These are phyloP conservation scores for Macropis europaea DNA, from an alignment of 2,888 invertebrate genomes.

Conservation along the genomic window DNA sequence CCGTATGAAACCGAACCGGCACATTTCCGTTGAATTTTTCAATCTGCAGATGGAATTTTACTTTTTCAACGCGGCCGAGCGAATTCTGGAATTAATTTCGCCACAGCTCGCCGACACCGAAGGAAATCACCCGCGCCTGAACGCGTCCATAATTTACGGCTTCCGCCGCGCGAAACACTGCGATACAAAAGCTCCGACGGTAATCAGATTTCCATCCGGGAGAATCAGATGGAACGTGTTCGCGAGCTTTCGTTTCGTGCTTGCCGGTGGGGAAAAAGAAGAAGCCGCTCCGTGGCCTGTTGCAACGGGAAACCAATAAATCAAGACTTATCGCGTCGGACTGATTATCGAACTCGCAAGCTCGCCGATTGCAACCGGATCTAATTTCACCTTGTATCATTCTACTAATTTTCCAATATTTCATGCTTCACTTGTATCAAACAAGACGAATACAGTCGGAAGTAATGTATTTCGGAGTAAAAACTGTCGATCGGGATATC, in stretches of 20 bases:
- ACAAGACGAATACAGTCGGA: too few species aligned
- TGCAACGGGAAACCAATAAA: too few species aligned
- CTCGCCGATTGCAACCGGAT: too few species aligned
- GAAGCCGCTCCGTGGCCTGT: too few species aligned
- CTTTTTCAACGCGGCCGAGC: background rate
- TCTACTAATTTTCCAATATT: too few species aligned
- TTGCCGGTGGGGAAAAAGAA: background rate
- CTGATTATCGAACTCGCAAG: too few species aligned
- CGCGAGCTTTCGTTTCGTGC: background rate
- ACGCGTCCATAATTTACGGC: conserved; percentile 32
- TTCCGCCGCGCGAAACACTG: conserved; percentile 3
- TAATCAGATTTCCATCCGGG: conserved; percentile 22
- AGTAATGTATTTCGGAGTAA: too few species aligned
- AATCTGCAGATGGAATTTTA: background rate
- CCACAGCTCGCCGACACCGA: background rate
- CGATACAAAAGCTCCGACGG: background rate
- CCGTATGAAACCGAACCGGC: too few species aligned
- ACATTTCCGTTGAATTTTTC: background rate
- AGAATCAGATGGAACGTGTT: conserved; percentile 8
- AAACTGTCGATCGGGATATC: too few species aligned
- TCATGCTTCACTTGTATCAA: too few species aligned
- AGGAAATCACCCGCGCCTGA: conserved; percentile 12
- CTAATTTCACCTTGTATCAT: too few species aligned
- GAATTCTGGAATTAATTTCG: conserved; percentile 27
- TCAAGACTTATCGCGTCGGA: too few species aligned